These are phyloP conservation scores for Petrosia ficiformis DNA, from an alignment of 37 sponge, comb jelly and placozoan genomes.

Conservation along the genomic window DNA sequence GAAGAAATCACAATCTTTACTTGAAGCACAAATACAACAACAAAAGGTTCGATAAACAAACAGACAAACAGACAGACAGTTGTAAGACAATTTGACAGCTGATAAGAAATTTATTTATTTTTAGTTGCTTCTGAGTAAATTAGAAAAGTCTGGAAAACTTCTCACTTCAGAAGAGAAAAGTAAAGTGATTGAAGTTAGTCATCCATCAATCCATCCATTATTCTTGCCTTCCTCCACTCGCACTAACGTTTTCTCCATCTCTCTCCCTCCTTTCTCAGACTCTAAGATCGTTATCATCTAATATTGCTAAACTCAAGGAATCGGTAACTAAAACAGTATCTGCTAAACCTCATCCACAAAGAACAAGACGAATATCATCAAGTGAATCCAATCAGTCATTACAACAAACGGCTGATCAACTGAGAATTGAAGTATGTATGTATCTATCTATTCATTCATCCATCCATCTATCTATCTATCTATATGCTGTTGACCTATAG, in stretches of 20 bases:
- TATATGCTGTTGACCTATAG: too few species aligned
- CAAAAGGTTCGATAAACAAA: constrained; percentile 87
- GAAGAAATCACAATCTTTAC: constrained; percentile 51
- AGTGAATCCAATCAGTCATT: not conserved
- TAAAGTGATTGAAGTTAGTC: constrained; percentile 60
- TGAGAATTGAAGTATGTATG: not conserved
- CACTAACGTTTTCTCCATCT: not conserved
- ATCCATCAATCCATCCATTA: too few species aligned
- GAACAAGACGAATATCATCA: not conserved
- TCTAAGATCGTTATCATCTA: constrained; percentile 47
- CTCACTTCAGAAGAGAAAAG: constrained; percentile 62
- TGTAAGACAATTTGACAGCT: too few species aligned
- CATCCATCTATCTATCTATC: too few species aligned
- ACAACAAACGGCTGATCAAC: not conserved
- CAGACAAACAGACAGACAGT: too few species aligned
- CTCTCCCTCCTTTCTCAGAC: too few species aligned
- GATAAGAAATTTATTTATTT: too few species aligned
- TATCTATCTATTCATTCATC: too few species aligned
- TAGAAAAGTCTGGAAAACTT: constrained; percentile 60
- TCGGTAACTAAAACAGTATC: constrained; percentile 33
- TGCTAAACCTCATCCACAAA: not conserved
- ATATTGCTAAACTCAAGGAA: constrained; percentile 42
- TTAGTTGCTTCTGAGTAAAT: constrained; percentile 68
- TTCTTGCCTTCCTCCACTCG: not conserved
- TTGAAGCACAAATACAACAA: constrained; percentile 65